phyloP scores from a whole-genome alignment of 1,140 invertebrate genomes.

The Heliconius melpomene region DNA sequence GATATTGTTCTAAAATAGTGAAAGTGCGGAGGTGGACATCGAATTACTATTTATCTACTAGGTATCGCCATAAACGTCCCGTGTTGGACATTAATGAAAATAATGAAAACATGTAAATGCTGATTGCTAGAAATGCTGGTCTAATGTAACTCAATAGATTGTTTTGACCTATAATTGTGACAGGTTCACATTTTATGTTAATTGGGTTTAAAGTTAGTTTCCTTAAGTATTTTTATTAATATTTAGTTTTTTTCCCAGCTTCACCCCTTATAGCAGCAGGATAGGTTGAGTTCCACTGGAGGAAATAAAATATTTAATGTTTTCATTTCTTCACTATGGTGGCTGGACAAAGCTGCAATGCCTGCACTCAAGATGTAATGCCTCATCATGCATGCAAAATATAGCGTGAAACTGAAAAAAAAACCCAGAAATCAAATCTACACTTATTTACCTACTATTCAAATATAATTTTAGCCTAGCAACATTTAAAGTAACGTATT shows the following conservation, averaged over 20 bases:
- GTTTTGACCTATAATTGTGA: not conserved
- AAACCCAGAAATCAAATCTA: not conserved
- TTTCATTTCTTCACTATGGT: too few species aligned
- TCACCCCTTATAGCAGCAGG: too few species aligned
- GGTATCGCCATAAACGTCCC: conserved; percentile 19
- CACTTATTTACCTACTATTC: not conserved
- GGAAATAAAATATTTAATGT: too few species aligned
- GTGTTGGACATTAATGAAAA: conserved; percentile 12
- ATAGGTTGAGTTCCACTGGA: too few species aligned
- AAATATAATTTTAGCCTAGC: not conserved
- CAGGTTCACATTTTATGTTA: not conserved
- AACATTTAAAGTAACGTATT: not conserved
- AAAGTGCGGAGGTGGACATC: conserved; percentile 34
- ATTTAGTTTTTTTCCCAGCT: too few species aligned
- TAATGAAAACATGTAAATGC: conserved; percentile 38
- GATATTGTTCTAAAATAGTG: conserved; percentile 21
- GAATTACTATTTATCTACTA: conserved; percentile 26
- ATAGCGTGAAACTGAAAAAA: too few species aligned
- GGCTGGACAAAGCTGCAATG: too few species aligned
- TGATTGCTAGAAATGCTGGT: conserved; percentile 15
- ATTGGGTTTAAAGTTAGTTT: not conserved
- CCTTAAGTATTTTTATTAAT: not conserved
- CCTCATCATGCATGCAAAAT: conserved; percentile 14
- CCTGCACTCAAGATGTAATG: too few species aligned
- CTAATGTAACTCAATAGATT: not conserved